phyloP scores from a whole-genome alignment of 2,888 invertebrate genomes.

The Tetropium fuscum region DNA sequence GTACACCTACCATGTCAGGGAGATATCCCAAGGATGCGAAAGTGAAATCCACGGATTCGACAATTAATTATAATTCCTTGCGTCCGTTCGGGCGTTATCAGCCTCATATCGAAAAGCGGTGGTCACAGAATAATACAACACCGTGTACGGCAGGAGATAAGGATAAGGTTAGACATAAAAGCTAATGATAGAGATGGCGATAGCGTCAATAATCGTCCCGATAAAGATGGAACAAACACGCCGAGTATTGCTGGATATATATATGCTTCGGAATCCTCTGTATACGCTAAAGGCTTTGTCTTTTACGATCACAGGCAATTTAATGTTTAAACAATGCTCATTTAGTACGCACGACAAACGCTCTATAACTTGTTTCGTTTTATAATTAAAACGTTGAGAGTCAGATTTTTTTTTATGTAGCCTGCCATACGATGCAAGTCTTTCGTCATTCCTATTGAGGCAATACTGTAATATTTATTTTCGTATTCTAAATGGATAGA shows the following conservation, averaged over 20 bases:
- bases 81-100: constrained; percentile 37
- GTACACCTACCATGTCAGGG: constrained; percentile 10
- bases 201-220: constrained; percentile 5
- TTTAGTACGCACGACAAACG: constrained; percentile 28
- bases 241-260: neutral
- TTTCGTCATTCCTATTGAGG: no score
- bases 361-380: constrained; percentile 26
- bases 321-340: constrained; percentile 32
- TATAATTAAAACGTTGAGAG: constrained; percentile 39
- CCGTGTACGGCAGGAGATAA: constrained; percentile 20
- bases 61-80: constrained; percentile 46
- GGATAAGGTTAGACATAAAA: constrained; percentile 15
- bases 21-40: constrained; percentile 19
- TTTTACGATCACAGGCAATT: constrained; percentile 23
- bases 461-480: no score
- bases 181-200: constrained; percentile 9
- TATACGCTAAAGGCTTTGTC: constrained; percentile 12
- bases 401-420: no score
- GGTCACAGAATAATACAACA: constrained; percentile 23
- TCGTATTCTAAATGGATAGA: no score
- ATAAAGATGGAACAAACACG: constrained; percentile 12
- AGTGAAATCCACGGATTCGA: constrained; percentile 31
- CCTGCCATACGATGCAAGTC: no score
- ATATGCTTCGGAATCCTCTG: constrained; percentile 17
- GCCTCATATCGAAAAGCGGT: constrained; percentile 29